These are phyloP conservation scores for Pelochelys cantorii DNA, from an alignment of 2,797 vertebrate species.

Conservation along the genomic window DNA sequence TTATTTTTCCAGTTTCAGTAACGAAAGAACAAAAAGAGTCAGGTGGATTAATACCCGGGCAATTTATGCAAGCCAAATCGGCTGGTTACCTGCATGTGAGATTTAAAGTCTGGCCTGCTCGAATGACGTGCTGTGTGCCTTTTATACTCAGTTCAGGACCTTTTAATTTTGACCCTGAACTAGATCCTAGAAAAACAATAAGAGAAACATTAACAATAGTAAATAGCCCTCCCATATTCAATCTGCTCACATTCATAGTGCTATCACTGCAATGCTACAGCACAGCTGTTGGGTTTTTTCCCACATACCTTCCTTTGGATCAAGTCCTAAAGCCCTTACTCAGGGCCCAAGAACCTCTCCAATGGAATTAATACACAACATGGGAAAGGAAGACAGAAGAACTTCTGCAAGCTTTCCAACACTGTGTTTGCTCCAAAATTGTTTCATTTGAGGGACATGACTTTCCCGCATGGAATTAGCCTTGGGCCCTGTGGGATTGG, in stretches of 20 bases:
- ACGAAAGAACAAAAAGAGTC: conserved; percentile 11
- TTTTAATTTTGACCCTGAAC: conserved; percentile 86
- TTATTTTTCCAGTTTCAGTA: conserved; percentile 34
- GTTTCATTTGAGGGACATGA: not conserved
- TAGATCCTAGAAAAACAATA: conserved; percentile 83
- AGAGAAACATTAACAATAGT: conserved; percentile 46
- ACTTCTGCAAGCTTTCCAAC: not conserved
- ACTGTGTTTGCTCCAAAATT: not conserved
- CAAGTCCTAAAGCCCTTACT: not conserved
- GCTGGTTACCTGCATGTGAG: conserved; percentile 93
- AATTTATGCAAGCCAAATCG: conserved; percentile 23
- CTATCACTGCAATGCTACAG: conserved; percentile 1
- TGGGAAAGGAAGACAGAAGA: not conserved
- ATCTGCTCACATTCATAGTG: not conserved
- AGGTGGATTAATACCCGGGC: conserved; percentile 24
- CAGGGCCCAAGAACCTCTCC: not conserved
- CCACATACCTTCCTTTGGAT: not conserved
- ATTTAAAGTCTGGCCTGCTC: conserved; percentile 88
- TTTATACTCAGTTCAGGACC: conserved; percentile 88
- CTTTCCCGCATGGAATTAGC: not conserved
- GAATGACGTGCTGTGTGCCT: conserved; percentile 84
- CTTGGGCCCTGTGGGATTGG: not conserved
- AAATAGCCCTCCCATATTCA: conserved; percentile 7
- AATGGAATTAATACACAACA: not conserved
- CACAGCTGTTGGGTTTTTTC: accelerated